phyloP scores from a whole-genome alignment of 2,113 vertebrate genomes.

The Pelmatolapia mariae region DNA sequence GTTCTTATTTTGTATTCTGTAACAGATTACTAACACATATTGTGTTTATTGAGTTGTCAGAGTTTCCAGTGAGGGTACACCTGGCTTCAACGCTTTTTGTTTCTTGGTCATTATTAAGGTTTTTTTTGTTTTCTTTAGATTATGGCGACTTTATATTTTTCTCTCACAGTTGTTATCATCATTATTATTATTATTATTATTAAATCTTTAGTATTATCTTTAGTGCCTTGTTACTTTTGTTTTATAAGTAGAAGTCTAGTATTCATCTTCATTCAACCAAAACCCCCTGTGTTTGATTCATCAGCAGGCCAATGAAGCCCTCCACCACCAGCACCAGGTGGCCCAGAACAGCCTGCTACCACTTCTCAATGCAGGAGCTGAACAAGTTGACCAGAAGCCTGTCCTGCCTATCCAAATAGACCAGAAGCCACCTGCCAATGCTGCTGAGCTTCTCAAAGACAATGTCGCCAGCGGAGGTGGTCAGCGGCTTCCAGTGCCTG shows the following conservation, averaged over 20 bases:
- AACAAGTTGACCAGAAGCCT: constrained; percentile 95
- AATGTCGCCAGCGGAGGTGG: constrained; percentile 66
- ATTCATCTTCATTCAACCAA: neutral
- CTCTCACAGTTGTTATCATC: neutral
- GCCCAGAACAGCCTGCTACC: constrained; percentile 96
- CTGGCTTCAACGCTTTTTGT: neutral
- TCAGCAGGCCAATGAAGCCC: constrained; percentile 95
- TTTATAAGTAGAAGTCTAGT: neutral
- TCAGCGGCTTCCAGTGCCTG: constrained; percentile 70
- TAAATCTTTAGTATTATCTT: neutral
- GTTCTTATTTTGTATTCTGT: neutral
- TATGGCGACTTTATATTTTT: neutral
- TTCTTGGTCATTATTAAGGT: neutral
- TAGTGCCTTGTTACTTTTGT: neutral
- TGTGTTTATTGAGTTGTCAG: neutral
- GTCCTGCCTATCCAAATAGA: constrained; percentile 92
- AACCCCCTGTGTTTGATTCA: constrained; percentile 18
- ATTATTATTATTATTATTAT: neutral
- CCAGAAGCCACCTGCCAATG: constrained; percentile 86
- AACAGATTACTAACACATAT: neutral
- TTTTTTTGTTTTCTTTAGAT: neutral
- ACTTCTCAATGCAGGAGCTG: constrained; percentile 88
- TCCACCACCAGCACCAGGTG: constrained; percentile 98
- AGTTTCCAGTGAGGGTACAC: neutral
- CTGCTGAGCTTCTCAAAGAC: constrained; percentile 93